Conservation (phyloP, 2,888 invertebrate genomes). For the Drosophila anceps region DNA sequence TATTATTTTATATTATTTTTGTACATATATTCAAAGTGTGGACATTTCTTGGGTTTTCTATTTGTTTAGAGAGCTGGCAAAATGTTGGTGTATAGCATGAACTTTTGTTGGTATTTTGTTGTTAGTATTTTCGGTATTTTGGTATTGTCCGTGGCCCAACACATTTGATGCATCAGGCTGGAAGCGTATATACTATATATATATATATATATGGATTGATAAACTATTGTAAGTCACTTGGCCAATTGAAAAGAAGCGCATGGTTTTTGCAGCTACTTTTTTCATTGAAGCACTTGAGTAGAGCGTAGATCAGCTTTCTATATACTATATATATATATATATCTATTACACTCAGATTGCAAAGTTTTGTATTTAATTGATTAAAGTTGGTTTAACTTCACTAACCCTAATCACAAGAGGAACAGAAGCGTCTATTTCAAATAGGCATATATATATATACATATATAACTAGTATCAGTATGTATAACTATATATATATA, state of each 20-base stretch:
- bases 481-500: conserved; percentile 21
- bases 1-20: conserved; percentile 3
- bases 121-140: conserved; percentile 1
- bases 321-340: conserved; percentile 23
- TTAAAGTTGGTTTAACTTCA: conserved; percentile 49
- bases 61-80: conserved; percentile 34
- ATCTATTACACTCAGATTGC: conserved; percentile 30
- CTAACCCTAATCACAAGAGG: conserved; percentile 75
- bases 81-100: conserved; percentile 6
- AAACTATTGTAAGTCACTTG: conserved; percentile 64
- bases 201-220: conserved; percentile 33
- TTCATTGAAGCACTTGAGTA: conserved; percentile 48
- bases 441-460: conserved; percentile 38
- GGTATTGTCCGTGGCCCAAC: conserved; percentile 70
- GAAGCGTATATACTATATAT: conserved; percentile 47
- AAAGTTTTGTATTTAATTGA: conserved; percentile 24
- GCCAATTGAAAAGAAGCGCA: conserved; percentile 53
- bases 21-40: conserved; percentile 45
- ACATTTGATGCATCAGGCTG: conserved; percentile 66
- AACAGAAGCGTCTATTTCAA: conserved; percentile 74
- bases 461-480: conserved; percentile 17
- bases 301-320: conserved; percentile 14
- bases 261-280: conserved; percentile 48
- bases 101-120: conserved; percentile 1
- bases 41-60: conserved; percentile 16